Evolutionary conservation across 2,113 vertebrate genomes (phyloP), one percentile per base, ranked within the genome.

Genomic region (Sinocyclocheilus rhinocerous): DNA sequence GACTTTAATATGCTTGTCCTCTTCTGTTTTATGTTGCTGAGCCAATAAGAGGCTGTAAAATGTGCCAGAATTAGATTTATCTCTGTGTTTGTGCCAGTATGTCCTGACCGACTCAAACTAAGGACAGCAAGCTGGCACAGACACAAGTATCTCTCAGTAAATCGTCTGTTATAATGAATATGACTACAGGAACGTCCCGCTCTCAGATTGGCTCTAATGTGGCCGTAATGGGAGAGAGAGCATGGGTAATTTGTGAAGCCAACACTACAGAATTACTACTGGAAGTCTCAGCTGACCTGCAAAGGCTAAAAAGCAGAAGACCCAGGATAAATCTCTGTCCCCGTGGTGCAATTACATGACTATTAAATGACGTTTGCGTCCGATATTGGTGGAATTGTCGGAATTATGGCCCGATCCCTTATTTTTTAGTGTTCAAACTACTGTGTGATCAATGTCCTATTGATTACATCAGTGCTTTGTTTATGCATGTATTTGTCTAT

Each of bases 121-220:
- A 85, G 78, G 59, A 77, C 48, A 61, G 29, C 63, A 59, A 15
- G 33, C 85, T 88, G 90, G 90, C 85, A 83, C 26, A 55, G 89
- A 90, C 84, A 88, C 90, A 90, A 85, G 89, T 76, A 76, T 81
- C 75, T 86, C 86, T 87, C 52, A 83, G 89, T 90, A 87, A 85
- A 86, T 90, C 52, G 67, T 18, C 86, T 87, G 63, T 72, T 61
- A 90, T 91, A 88, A 88, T 81, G 83, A 39, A 82, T 85, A 87
- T 89, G 84, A 52, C 79, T 63, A 85, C 72, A 18, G 15, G 24
- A n/a, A 4, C 7, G 15, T 18, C 39, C 22, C 6, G 15, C 72
- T 72, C 79, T 84, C 70, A 86, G 84, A 86, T 86, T 84, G 63
- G 72, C 79, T 86, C 87, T 93, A 89, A 94, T 91, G 86, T 86